phyloP scores from a whole-genome alignment of 1,140 invertebrate genomes.

The Aphelinus atriplicis region DNA sequence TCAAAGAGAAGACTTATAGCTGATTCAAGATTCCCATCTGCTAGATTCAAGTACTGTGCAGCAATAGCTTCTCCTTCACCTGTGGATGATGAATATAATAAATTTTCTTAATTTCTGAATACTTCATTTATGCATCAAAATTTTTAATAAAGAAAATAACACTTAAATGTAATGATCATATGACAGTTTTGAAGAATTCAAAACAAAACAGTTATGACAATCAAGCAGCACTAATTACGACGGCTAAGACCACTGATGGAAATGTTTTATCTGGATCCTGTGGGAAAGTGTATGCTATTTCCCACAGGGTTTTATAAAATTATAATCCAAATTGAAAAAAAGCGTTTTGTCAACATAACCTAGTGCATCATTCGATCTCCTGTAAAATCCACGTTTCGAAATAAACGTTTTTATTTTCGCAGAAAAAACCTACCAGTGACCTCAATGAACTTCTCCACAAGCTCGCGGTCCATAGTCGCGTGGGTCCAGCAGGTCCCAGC shows the following conservation, averaged over 20 bases:
- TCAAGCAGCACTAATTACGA: too few species aligned
- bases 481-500: too few species aligned
- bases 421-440: slow-evolving; percentile 54
- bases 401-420: background rate
- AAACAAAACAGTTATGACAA: background rate
- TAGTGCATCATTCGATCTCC: too few species aligned
- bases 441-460: slow-evolving; percentile 60
- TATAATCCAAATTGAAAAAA: background rate
- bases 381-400: too few species aligned
- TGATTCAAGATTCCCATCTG: slow-evolving; percentile 62
- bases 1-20: slow-evolving; percentile 62
- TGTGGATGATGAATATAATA: slow-evolving; percentile 34
- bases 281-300: too few species aligned
- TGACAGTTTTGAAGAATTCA: too few species aligned
- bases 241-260: too few species aligned
- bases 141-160: too few species aligned
- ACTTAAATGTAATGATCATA: too few species aligned
- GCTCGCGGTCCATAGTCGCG: slow-evolving; percentile 56
- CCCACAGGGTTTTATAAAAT: background rate
- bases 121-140: too few species aligned
- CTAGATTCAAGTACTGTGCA: slow-evolving; percentile 55
- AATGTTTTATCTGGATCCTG: too few species aligned
- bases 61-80: slow-evolving; percentile 57
- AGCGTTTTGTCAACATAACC: too few species aligned
- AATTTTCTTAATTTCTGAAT: slow-evolving; percentile 1